These are phyloP conservation scores for Sebastes paucispinis DNA, from an alignment of 2,797 vertebrate genomes.

Conservation along the genomic window DNA sequence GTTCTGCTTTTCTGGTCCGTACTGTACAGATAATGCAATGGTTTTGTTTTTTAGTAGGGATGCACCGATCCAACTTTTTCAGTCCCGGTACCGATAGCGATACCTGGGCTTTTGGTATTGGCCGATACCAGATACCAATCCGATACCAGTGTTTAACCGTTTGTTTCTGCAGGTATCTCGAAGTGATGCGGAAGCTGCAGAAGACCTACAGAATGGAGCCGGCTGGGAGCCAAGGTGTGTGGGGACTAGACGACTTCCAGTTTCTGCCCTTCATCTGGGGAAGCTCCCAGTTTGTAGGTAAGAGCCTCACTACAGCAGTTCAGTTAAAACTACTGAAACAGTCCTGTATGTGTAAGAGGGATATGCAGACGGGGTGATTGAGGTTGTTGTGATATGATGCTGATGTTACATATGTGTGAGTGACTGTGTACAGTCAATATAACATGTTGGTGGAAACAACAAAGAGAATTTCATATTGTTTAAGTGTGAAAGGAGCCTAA, in stretches of 20 bases:
- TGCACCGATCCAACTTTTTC: no score
- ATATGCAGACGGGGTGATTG: not conserved
- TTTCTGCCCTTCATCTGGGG: constrained; percentile 98
- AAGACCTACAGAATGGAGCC: constrained; percentile 98
- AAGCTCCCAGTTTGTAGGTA: constrained; percentile 95
- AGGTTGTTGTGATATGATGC: not conserved
- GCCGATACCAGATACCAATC: no score
- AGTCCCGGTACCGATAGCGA: no score
- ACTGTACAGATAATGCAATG: accelerated
- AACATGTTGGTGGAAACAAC: not conserved
- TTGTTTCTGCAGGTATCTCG: constrained; percentile 85
- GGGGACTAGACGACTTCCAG: constrained; percentile 98
- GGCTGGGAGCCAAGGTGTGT: constrained; percentile 97
- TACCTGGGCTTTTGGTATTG: no score
- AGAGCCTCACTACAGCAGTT: not conserved
- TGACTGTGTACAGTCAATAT: not conserved
- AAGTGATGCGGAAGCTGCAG: constrained; percentile 95
- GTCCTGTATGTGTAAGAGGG: not conserved
- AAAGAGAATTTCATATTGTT: not conserved
- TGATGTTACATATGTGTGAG: not conserved
- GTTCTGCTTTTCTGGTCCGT: no score
- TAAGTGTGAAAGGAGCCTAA: not conserved
- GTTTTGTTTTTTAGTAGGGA: no score
- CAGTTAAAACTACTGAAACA: not conserved
- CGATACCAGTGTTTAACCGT: not conserved